Percentiles rank a stretch among this genome's conserved stretches.
Evolutionary conservation across 1,140 invertebrate genomes (phyloP).

Genomic region (Pomacea maculata): DNA sequence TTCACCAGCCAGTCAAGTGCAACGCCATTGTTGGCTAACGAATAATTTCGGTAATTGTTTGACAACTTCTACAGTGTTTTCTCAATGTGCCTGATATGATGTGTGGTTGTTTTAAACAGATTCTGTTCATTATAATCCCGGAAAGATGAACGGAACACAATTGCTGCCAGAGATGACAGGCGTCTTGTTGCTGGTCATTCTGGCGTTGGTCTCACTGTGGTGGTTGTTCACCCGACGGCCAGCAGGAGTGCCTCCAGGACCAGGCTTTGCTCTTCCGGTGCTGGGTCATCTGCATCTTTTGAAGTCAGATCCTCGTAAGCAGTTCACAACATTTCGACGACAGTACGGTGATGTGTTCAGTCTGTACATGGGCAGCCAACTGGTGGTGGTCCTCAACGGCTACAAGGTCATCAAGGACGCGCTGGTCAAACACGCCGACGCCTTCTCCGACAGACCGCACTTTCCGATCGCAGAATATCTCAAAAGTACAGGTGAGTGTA

Average conservation of each 20-base stretch:
- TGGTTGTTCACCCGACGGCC: constrained; percentile 2
- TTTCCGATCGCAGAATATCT: not conserved
- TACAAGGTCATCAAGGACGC: constrained; percentile 38
- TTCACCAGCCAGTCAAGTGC: too few relatives aligned
- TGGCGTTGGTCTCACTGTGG: not conserved
- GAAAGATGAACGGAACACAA: too few relatives aligned
- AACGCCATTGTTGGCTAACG: too few relatives aligned
- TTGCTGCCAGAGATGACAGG: too few relatives aligned
- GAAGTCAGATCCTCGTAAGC: constrained; percentile 13
- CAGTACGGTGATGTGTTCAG: constrained; percentile 43
- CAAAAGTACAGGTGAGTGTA: too few relatives aligned
- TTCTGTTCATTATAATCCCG: too few relatives aligned
- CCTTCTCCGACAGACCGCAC: constrained; percentile 35
- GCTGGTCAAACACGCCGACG: constrained; percentile 35
- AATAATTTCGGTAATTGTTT: too few relatives aligned
- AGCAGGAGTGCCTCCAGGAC: constrained; percentile 11
- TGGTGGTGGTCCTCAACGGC: constrained; percentile 38
- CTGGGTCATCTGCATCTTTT: constrained; percentile 33
- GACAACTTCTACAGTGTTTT: too few relatives aligned
- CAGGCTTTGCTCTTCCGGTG: constrained; percentile 20
- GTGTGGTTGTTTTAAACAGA: too few relatives aligned
- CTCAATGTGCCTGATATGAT: too few relatives aligned
- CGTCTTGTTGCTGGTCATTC: constrained; percentile 1
- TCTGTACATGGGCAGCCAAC: constrained; percentile 31
- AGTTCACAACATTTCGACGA: constrained; percentile 19